Conservation (phyloP, 2,888 invertebrate genomes). For the Tethea ocularis region DNA sequence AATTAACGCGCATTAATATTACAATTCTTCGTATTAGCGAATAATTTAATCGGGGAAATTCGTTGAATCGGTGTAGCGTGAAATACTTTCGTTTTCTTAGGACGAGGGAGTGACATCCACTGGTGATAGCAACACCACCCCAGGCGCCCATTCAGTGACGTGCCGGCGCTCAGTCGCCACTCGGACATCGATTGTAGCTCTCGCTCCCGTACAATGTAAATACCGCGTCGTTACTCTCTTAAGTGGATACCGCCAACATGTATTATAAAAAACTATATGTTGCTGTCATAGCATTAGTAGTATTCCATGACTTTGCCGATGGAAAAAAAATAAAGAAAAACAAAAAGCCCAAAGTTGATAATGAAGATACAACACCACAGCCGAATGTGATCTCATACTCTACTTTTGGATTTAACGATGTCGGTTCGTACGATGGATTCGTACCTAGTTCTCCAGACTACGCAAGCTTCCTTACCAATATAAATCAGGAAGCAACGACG, state of each 20-base stretch:
- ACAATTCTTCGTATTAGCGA: constrained; percentile 58
- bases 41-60: constrained; percentile 76
- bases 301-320: constrained; percentile 42
- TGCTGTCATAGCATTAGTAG: constrained; percentile 50
- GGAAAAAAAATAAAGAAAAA: constrained; percentile 62
- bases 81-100: constrained; percentile 80
- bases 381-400: constrained; percentile 76
- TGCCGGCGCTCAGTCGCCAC: constrained; percentile 59
- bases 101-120: constrained; percentile 53
- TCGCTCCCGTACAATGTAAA: constrained; percentile 72
- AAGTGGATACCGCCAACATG: constrained; percentile 54
- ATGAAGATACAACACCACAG: constrained; percentile 61
- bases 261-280: constrained; percentile 55
- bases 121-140: constrained; percentile 42
- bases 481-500: constrained; percentile 60
- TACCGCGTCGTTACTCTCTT: constrained; percentile 45
- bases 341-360: constrained; percentile 59
- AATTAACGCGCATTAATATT: constrained; percentile 42
- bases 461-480: constrained; percentile 54
- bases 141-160: constrained; percentile 42
- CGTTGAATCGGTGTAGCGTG: constrained; percentile 67
- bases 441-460: constrained; percentile 75
- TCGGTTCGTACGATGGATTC: constrained; percentile 70
- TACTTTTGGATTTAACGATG: constrained; percentile 76
- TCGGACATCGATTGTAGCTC: constrained; percentile 60